phyloP scores from a whole-genome alignment of 2,888 invertebrate species.

The Cerastoderma edule region DNA sequence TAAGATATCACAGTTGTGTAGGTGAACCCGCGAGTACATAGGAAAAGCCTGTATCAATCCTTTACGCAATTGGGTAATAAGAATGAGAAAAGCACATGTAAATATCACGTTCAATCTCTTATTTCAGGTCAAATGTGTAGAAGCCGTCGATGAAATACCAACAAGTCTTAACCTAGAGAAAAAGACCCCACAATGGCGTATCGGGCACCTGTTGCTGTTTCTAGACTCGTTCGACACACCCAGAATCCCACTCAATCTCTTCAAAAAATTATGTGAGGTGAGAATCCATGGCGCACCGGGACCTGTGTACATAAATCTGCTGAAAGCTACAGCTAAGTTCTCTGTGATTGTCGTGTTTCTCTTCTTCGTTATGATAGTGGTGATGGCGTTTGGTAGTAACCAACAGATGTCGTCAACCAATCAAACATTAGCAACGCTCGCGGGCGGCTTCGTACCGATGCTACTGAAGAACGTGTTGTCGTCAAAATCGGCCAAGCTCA shows the following conservation, averaged over 20 bases:
- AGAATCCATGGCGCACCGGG: constrained; percentile 81
- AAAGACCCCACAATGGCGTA: constrained; percentile 76
- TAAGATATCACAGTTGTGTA: no score
- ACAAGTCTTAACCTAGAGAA: constrained; percentile 72
- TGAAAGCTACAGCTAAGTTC: constrained; percentile 79
- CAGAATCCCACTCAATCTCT: constrained; percentile 79
- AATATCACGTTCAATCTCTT: no score
- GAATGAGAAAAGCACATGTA: no score
- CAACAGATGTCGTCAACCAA: constrained; percentile 80
- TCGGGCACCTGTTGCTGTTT: constrained; percentile 81
- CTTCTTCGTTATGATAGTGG: constrained; percentile 80
- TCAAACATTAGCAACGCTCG: constrained; percentile 80
- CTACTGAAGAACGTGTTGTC: constrained; percentile 80
- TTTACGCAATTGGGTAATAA: no score
- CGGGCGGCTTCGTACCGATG: constrained; percentile 81
- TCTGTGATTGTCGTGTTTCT: constrained; percentile 80
- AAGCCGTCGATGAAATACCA: constrained; percentile 73
- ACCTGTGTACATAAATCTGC: constrained; percentile 79
- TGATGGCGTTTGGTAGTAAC: constrained; percentile 80
- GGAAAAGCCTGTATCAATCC: no score
- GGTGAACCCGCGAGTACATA: no score
- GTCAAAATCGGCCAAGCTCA: constrained; percentile 78
- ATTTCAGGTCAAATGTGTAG: constrained; percentile 68
- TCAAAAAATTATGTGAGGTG: constrained; percentile 78
- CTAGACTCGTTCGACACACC: constrained; percentile 81